phyloP scores from a whole-genome alignment of 2,888 invertebrate genomes.

The Euproctis similis region DNA sequence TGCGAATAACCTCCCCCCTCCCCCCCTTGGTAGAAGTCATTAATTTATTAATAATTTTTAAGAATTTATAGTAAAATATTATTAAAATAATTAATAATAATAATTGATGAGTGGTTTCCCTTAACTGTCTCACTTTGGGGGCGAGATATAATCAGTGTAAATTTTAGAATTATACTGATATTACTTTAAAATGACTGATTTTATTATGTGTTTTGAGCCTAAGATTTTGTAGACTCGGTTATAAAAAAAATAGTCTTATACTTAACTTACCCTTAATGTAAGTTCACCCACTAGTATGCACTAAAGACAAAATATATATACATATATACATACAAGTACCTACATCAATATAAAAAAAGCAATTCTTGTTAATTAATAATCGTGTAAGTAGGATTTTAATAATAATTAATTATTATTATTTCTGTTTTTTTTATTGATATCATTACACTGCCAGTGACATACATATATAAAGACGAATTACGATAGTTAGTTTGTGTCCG shows the following conservation, averaged over 20 bases:
- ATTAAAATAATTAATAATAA: too few species aligned
- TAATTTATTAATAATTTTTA: slow-evolving; percentile 71
- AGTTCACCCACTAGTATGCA: slow-evolving; percentile 72
- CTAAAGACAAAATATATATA: slow-evolving; percentile 53
- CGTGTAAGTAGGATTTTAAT: slow-evolving; percentile 66
- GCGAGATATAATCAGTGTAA: slow-evolving; percentile 70
- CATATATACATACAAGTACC: slow-evolving; percentile 49
- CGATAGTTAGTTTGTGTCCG: slow-evolving; percentile 65
- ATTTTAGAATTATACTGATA: slow-evolving; percentile 72
- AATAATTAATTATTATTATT: slow-evolving; percentile 43
- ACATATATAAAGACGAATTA: slow-evolving; percentile 67
- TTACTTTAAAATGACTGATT: slow-evolving; percentile 76
- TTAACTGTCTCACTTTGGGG: slow-evolving; percentile 64
- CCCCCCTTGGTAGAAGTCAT: slow-evolving; percentile 74
- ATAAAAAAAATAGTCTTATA: slow-evolving; percentile 55
- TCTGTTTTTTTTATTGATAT: slow-evolving; percentile 49
- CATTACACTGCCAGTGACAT: slow-evolving; percentile 73
- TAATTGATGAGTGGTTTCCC: slow-evolving; percentile 45
- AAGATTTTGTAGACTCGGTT: slow-evolving; percentile 72
- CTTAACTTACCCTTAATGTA: slow-evolving; percentile 58
- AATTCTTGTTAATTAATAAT: slow-evolving; percentile 71
- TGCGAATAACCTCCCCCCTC: slow-evolving; percentile 44
- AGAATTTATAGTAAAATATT: slow-evolving; percentile 70
- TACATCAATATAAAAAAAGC: slow-evolving; percentile 61
- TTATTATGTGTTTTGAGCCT: slow-evolving; percentile 74